Conservation (phyloP, 2,797 vertebrate species). For the Acrocephalus scirpaceus region DNA sequence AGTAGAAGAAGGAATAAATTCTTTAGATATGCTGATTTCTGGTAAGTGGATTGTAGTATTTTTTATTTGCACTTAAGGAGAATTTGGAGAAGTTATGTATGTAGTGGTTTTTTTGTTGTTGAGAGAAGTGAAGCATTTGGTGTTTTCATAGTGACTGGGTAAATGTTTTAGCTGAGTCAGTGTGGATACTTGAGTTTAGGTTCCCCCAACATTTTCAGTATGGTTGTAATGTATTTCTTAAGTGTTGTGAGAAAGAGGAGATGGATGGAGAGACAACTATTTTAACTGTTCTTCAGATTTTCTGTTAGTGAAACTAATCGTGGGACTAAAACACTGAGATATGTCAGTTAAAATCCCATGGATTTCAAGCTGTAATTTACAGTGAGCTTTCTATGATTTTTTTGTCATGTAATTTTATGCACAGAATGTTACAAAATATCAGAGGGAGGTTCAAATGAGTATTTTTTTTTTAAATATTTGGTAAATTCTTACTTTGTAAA, state of each 20-base stretch:
- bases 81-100: background rate
- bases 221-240: background rate
- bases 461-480: background rate
- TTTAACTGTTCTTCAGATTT: background rate
- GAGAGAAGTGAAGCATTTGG: background rate
- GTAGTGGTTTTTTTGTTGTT: background rate
- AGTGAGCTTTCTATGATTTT: background rate
- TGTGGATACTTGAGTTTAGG: background rate
- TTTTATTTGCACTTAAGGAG: background rate
- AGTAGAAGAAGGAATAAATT: slow-evolving; percentile 67
- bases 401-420: background rate
- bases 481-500: background rate
- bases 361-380: background rate
- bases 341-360: background rate
- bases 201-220: background rate
- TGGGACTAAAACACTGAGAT: background rate
- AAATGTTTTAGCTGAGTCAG: background rate
- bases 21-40: slow-evolving; percentile 73
- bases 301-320: background rate
- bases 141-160: background rate
- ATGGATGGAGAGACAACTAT: background rate
- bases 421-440: background rate
- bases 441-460: background rate
- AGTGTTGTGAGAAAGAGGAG: background rate
- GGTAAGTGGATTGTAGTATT: slow-evolving; percentile 47